Base-by-base conservation (phyloP, 1,140 invertebrate genomes). In the Branchinecta lynchi region DNA sequence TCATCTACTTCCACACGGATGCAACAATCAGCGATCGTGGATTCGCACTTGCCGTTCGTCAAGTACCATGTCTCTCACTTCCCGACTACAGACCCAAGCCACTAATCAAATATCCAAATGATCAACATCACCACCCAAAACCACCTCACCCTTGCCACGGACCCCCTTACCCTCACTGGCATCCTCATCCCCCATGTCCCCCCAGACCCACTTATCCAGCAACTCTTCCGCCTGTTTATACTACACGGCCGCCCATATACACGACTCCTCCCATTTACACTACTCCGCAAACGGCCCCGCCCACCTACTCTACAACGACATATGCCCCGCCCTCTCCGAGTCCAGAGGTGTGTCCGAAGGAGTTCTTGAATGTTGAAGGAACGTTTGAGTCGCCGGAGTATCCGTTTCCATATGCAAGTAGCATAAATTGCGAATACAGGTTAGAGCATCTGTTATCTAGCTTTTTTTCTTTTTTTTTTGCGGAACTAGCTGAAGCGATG, bases 1-100 rank as follows among this genome's bases (percentile, higher is more conserved):
- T 73, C 17, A 60, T 60, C 17, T 65, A 69, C 44, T 75, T 75
- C 69, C 68, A 72, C 20, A 69, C 68, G 7, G 72, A 75, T 65
- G 43, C 44, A 21, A 43, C 12, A 17, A 60, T 67, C 20, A 66
- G 65, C 46, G 72, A 70, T 45, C 70, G 71, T 10, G 74, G 74
- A 3, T 75, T 75, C 46, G 67, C 65, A 45, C 66, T 75, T 20
- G 67, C 69, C 15, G 74, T 68, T 65, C 45, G 65, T 10, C 74
- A 75, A 65, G 60, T 73, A 67, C 45, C 67, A 65, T 71, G 69
- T 69, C 44, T 32, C 1, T 43, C 67, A 45, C 21, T 51, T 17
- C 21, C 68, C 9, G 43, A 32, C 32, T 32, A 32, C 32, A 32
- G 32, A 32, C 32, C 32, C 2, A 32, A 32, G 32, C 32, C 32